Base-by-base conservation (phyloP, 2,888 invertebrate species). In the Aplocera efformata region DNA sequence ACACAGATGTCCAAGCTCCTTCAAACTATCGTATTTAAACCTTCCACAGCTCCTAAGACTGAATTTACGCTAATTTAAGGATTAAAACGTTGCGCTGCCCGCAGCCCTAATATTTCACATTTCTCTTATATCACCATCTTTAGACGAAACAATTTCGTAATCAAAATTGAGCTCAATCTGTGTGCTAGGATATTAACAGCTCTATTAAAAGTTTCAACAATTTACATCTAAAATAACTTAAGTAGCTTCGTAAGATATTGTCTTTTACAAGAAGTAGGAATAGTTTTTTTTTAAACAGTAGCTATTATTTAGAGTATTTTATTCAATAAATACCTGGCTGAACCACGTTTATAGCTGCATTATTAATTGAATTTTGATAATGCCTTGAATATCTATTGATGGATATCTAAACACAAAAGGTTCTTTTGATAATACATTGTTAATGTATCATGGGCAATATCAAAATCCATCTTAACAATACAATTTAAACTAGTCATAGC, bases 141-240 rank as follows among this genome's bases (percentile, higher is more conserved):
- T 21, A n/a, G n/a, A 9, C 25, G 13, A 17, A 10, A 20, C 23
- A 9, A 10, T 35, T 28, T 30, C 17, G 24, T 22, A 11, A 33
- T 27, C 25, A 24, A 35, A 36, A 37, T 33, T 46, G 42, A 47
- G 37, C 42, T 39, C 7, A 42, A 44, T 42, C 50, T 56, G 59
- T 62, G 60, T 61, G 65, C 58, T 48, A 44, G 35, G 38, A 48
- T 49, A 52, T 53, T 47, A 73, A 72, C 68, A 69, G 63, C 56
- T 58, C 53, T 56, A 58, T 63, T 63, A 56, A 61, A 63, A 60
- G 52, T 48, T 48, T 63, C 58, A 74, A 77, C 73, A 72, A 63
- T 60, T 68, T 69, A 69, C 33, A 34, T 50, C 56, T 67, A 67
- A 51, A 38, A 47, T 37, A 39, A 28, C 32, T 24, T 23, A 48